These are phyloP conservation scores for Lasiurus cinereus DNA, from an alignment of 2,113 vertebrate genomes.

Conservation along the genomic window DNA sequence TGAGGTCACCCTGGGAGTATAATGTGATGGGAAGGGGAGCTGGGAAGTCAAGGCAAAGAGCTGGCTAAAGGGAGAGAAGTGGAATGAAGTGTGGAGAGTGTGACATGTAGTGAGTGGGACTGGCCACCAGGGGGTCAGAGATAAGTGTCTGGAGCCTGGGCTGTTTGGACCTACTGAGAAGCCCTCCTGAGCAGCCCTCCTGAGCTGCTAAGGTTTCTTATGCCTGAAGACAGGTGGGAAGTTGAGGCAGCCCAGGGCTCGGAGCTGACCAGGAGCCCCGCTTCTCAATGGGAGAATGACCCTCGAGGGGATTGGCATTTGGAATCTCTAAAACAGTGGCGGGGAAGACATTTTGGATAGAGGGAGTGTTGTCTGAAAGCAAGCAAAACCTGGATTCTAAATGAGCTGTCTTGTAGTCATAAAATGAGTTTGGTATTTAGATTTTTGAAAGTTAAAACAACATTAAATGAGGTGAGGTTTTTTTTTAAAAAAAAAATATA, in stretches of 20 bases:
- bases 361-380: conserved; percentile 26
- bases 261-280: no score
- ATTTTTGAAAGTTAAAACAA: conserved; percentile 38
- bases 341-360: background rate
- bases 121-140: background rate
- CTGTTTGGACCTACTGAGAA: background rate
- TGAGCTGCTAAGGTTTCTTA: background rate
- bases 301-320: background rate
- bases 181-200: background rate
- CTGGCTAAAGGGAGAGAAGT: background rate
- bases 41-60: background rate
- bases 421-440: background rate
- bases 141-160: background rate
- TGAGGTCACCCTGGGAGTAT: background rate
- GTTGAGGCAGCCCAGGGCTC: background rate
- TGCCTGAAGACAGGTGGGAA: background rate
- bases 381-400: background rate
- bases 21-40: background rate
- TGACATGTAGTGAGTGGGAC: background rate
- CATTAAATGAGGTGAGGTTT: background rate
- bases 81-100: background rate
- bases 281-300: background rate
- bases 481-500: background rate
- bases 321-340: background rate
- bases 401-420: background rate